Conservation (phyloP, 1,140 invertebrate species). For the Galleria mellonella region DNA sequence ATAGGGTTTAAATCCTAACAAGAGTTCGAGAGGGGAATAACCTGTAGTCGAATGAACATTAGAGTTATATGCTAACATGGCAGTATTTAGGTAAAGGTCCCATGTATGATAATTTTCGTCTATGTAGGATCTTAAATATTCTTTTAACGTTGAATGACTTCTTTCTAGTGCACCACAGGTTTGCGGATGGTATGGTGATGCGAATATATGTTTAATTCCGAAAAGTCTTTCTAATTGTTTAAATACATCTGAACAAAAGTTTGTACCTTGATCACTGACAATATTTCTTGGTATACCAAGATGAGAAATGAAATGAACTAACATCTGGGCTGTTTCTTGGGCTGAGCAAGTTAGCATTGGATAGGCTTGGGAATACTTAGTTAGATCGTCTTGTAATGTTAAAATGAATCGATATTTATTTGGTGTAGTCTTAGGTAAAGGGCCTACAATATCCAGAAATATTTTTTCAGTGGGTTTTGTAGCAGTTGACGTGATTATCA, state of each 20-base stretch:
- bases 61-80: slow-evolving; percentile 27
- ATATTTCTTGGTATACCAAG: slow-evolving; percentile 41
- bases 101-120: slow-evolving; percentile 16
- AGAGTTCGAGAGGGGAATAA: slow-evolving; percentile 26
- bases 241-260: slow-evolving; percentile 38
- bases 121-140: slow-evolving; percentile 30
- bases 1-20: slow-evolving; percentile 29
- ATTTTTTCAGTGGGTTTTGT: slow-evolving; percentile 26
- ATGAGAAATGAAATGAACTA: slow-evolving; percentile 37
- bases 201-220: slow-evolving; percentile 30
- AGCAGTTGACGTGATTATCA: slow-evolving; percentile 35
- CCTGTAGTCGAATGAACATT: slow-evolving; percentile 19
- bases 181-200: slow-evolving; percentile 47
- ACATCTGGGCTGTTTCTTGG: slow-evolving; percentile 20
- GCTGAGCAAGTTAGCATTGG: slow-evolving; percentile 26
- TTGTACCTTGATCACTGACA: slow-evolving; percentile 41
- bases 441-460: slow-evolving; percentile 32
- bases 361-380: slow-evolving; percentile 34
- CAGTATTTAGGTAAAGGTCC: slow-evolving; percentile 15
- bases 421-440: slow-evolving; percentile 19
- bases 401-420: slow-evolving; percentile 35
- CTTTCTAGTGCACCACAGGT: slow-evolving; percentile 26
- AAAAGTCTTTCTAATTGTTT: slow-evolving; percentile 36
- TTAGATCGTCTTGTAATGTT: slow-evolving; percentile 36
- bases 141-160: slow-evolving; percentile 15